Conservation (phyloP, 1,140 invertebrate genomes). For the Whitmania pigra region DNA sequence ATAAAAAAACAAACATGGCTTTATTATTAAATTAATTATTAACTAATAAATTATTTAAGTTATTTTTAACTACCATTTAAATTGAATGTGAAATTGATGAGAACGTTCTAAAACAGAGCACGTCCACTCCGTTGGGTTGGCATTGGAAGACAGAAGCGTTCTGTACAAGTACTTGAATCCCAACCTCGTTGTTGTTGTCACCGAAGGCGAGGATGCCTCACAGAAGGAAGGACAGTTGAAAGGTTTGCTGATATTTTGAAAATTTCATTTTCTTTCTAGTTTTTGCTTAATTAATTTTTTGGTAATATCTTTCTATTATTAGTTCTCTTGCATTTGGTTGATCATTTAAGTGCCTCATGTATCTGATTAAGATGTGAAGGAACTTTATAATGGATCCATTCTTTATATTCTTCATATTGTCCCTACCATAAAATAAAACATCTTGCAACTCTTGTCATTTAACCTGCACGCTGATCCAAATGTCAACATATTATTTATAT, state of each 20-base stretch:
- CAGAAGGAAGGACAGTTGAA: conserved; percentile 46
- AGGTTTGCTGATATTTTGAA: conserved; percentile 5
- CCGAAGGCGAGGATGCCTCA: conserved; percentile 59
- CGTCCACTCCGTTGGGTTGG: conserved; percentile 87
- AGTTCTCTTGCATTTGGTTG: too few relatives aligned
- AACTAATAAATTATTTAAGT: too few relatives aligned
- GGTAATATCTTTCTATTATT: conserved; percentile 13
- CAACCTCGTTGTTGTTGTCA: conserved; percentile 75
- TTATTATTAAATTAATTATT: too few relatives aligned
- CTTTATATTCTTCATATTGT: not conserved
- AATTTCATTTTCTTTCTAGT: not conserved
- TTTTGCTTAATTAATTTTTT: conserved; percentile 11
- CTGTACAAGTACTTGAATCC: conserved; percentile 98
- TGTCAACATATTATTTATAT: too few relatives aligned
- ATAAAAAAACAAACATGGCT: too few relatives aligned
- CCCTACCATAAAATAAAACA: too few relatives aligned
- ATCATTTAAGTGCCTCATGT: not conserved
- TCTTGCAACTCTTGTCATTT: too few relatives aligned
- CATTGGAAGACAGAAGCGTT: conserved; percentile 83
- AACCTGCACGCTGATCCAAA: too few relatives aligned
- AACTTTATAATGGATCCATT: not conserved
- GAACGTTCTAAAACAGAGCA: conserved; percentile 50
- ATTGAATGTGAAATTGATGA: not conserved
- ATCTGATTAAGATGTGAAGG: not conserved
- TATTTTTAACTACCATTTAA: too few relatives aligned